Conservation (phyloP, 2,888 invertebrate genomes). For the Zaprionus lineosus region DNA sequence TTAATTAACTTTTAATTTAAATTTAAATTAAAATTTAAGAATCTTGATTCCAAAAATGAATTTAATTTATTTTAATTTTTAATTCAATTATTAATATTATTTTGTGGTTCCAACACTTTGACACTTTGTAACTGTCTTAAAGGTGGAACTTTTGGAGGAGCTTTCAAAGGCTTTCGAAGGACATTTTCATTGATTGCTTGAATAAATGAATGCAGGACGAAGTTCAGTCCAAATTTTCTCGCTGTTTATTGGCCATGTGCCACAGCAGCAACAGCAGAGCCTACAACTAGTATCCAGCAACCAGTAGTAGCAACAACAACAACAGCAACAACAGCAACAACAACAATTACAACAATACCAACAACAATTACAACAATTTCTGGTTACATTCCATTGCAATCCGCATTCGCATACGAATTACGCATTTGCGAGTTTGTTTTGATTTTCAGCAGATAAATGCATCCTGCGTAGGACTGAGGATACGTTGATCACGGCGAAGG, state of each 20-base stretch:
- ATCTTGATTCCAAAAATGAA: too few relatives aligned
- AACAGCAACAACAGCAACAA: conserved; percentile 1
- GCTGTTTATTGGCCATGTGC: conserved; percentile 8
- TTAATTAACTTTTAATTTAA: too few relatives aligned
- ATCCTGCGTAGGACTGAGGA: conserved; percentile 9
- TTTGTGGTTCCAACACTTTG: too few relatives aligned
- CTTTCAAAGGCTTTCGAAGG: too few relatives aligned
- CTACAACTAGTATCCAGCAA: not conserved
- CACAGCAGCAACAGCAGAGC: not conserved
- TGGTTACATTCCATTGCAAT: conserved; percentile 30
- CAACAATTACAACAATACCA: conserved; percentile 13
- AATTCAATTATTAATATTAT: too few relatives aligned
- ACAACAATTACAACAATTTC: conserved; percentile 10
- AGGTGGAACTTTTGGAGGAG: too few relatives aligned
- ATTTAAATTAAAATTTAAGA: too few relatives aligned
- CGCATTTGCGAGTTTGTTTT: conserved; percentile 55
- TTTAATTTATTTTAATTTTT: too few relatives aligned
- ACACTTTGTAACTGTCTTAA: too few relatives aligned
- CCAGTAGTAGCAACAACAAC: not conserved
- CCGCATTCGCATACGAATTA: conserved; percentile 35
- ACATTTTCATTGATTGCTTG: too few relatives aligned
- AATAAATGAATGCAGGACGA: too few relatives aligned
- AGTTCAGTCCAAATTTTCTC: too few relatives aligned
- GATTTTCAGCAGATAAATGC: conserved; percentile 59
- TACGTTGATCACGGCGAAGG: not conserved